phyloP scores from a whole-genome alignment of 64 coral and sea anemone species.

The Platygyra sinensis region DNA sequence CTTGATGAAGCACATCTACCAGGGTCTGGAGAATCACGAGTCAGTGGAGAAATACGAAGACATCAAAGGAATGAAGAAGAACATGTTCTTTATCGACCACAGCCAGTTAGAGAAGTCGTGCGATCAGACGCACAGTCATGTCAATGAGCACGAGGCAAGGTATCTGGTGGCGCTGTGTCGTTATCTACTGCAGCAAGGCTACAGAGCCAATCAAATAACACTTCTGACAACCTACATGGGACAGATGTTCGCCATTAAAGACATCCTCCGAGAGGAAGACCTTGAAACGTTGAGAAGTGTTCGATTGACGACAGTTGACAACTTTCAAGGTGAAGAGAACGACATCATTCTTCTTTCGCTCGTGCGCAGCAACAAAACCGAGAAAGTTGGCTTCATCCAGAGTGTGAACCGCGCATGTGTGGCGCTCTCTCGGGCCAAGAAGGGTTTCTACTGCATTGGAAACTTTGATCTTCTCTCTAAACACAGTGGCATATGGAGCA shows the following conservation, averaged over 20 bases:
- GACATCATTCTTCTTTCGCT: slow-evolving; percentile 84
- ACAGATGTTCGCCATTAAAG: slow-evolving; percentile 76
- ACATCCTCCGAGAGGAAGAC: slow-evolving; percentile 25
- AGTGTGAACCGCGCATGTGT: slow-evolving; percentile 75
- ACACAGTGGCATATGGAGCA: slow-evolving; percentile 61
- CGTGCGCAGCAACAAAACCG: slow-evolving; percentile 66
- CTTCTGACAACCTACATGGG: slow-evolving; percentile 87
- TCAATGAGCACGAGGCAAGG: slow-evolving; percentile 79
- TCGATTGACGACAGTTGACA: slow-evolving; percentile 81
- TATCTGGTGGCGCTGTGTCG: slow-evolving; percentile 72
- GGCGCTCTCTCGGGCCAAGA: slow-evolving; percentile 76
- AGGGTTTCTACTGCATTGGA: slow-evolving; percentile 82
- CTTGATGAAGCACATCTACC: slow-evolving; percentile 82
- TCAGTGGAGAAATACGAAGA: slow-evolving; percentile 72
- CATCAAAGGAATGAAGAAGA: slow-evolving; percentile 71
- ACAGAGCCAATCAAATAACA: slow-evolving; percentile 58
- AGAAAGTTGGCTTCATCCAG: slow-evolving; percentile 77
- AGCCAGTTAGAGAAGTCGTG: slow-evolving; percentile 41
- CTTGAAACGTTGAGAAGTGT: slow-evolving; percentile 29
- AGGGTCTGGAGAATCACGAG: slow-evolving; percentile 59
- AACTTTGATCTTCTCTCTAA: slow-evolving; percentile 66
- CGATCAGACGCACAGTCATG: slow-evolving; percentile 67
- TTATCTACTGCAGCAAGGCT: slow-evolving; percentile 82
- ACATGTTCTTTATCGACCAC: slow-evolving; percentile 88
- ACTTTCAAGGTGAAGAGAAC: slow-evolving; percentile 91